Percentiles rank a stretch among this genome's conserved stretches.
Conservation (phyloP, 2,797 vertebrate species). For the Artibeus jamaicensis region DNA sequence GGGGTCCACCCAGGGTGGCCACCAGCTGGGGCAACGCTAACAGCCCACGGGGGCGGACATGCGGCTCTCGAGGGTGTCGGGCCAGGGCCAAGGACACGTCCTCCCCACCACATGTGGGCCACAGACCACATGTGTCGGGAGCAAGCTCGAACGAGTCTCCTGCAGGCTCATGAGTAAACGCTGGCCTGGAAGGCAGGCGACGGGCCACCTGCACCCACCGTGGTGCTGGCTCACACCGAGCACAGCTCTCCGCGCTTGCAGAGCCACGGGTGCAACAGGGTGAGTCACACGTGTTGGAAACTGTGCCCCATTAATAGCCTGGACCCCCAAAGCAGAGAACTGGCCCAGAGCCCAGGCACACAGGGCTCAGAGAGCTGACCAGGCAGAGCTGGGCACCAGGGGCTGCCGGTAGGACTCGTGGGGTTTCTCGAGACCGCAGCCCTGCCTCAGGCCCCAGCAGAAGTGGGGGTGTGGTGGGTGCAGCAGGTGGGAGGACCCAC, state of each 20-base stretch:
- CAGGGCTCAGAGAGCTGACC: too few relatives aligned
- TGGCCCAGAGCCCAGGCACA: not conserved
- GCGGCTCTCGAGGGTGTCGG: accelerated
- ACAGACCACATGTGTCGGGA: too few relatives aligned
- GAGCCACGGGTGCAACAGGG: accelerated
- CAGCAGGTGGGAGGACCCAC: too few relatives aligned
- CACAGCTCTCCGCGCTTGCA: accelerated
- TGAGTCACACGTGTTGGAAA: accelerated
- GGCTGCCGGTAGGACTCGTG: accelerated
- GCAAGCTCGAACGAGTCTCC: accelerated
- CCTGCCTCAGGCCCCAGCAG: too few relatives aligned
- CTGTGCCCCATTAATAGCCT: accelerated
- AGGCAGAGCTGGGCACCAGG: too few relatives aligned
- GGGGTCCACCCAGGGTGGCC: not conserved
- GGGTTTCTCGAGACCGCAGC: not conserved
- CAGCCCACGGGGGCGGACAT: accelerated
- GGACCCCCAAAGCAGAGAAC: accelerated
- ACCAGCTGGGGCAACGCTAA: accelerated
- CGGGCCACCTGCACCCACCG: accelerated
- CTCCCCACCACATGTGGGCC: not conserved
- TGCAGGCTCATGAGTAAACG: too few relatives aligned
- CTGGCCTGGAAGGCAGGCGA: too few relatives aligned
- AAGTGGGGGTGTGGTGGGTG: too few relatives aligned
- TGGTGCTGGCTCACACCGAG: too few relatives aligned
- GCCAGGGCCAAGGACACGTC: not conserved